Evolutionary conservation across 2,113 vertebrate species (phyloP).

Genomic region (Ceyx melanurus): DNA sequence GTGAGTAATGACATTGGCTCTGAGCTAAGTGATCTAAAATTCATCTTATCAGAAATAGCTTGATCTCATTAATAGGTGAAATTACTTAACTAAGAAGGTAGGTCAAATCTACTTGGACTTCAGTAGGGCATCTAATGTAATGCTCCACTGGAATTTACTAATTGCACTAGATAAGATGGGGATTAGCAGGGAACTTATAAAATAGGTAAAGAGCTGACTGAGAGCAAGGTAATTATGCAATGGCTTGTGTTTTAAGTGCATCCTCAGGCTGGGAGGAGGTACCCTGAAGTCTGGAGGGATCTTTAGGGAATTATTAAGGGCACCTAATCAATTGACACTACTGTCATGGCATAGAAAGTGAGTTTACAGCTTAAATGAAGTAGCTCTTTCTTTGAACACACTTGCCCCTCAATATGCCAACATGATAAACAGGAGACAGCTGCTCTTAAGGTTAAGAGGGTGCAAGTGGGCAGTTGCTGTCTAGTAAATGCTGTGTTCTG

Average conservation of each 20-base stretch:
- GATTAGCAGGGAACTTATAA: background rate
- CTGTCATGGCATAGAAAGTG: background rate
- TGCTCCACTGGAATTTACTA: background rate
- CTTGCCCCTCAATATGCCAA: background rate
- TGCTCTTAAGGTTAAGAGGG: background rate
- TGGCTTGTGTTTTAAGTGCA: background rate
- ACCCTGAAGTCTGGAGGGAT: background rate
- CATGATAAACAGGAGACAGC: background rate
- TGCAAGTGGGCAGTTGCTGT: background rate
- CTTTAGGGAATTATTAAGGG: conserved; percentile 9
- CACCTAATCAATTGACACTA: background rate
- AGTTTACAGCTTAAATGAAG: background rate
- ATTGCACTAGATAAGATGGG: background rate
- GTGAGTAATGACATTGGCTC: background rate
- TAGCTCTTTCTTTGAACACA: background rate
- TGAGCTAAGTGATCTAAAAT: background rate
- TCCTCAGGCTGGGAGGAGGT: background rate
- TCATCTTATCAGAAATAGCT: background rate
- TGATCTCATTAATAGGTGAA: background rate
- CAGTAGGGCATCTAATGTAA: background rate
- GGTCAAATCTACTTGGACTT: background rate
- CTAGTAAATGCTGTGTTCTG: background rate
- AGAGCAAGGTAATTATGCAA: background rate
- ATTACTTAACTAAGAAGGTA: background rate
- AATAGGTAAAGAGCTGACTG: background rate